phyloP scores from a whole-genome alignment of 2,797 vertebrate genomes.

The Paguma larvata region DNA sequence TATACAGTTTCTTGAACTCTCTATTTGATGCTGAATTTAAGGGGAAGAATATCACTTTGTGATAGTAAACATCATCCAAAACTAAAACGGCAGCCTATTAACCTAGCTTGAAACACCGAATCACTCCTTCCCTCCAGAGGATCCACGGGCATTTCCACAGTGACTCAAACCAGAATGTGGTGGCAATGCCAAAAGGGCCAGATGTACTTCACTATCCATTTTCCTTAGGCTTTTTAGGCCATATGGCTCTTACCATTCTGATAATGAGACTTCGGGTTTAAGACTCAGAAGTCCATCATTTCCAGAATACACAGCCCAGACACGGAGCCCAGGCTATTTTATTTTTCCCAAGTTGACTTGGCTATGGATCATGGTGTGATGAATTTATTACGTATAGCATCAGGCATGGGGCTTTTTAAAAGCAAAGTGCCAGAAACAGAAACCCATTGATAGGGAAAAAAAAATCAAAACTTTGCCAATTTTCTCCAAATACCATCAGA shows the following conservation, averaged over 20 bases:
- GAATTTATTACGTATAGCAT: conserved; percentile 75
- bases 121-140: background rate
- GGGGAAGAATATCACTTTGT: background rate
- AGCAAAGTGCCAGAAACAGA: conserved; percentile 64
- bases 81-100: conserved; percentile 58
- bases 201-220: conserved; percentile 55
- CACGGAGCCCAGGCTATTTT: conserved; percentile 61
- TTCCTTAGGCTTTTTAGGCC: conserved; percentile 67
- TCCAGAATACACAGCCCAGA: conserved; percentile 67
- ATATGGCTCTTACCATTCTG: conserved; percentile 65
- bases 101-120: conserved; percentile 51
- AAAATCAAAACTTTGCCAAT: conserved; percentile 18
- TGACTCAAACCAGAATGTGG: conserved; percentile 48
- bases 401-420: conserved; percentile 61
- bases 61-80: background rate
- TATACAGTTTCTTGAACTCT: background rate
- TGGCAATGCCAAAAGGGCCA: conserved; percentile 57
- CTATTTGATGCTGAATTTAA: background rate
- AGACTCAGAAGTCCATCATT: conserved; percentile 71
- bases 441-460: conserved; percentile 47
- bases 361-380: conserved; percentile 58
- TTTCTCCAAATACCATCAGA: conserved; percentile 73
- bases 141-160: conserved; percentile 25
- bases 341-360: conserved; percentile 55
- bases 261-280: conserved; percentile 74